These are phyloP conservation scores for Linnaemya tessellans DNA, from an alignment of 2,888 invertebrate genomes.

Conservation along the genomic window DNA sequence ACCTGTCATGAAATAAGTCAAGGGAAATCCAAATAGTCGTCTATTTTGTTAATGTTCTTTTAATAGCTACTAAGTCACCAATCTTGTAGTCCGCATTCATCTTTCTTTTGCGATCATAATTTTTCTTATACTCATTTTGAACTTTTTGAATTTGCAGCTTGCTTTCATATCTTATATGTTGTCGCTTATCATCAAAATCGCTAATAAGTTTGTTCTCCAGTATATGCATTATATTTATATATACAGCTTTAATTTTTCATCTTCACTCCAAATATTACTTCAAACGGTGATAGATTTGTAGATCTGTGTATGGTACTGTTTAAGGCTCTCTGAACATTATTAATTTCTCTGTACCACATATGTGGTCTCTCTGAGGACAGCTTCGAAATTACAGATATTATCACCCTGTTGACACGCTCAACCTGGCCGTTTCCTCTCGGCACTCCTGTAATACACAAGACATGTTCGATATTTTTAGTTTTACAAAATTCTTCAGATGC, in stretches of 20 bases:
- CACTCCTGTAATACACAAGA: constrained; percentile 47
- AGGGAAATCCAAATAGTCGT: no score
- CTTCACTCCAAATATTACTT: constrained; percentile 58
- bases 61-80: constrained; percentile 58
- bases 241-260: constrained; percentile 35
- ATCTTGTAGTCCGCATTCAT: constrained; percentile 53
- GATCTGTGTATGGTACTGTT: constrained; percentile 35
- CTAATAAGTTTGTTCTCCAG: constrained; percentile 29
- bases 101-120: constrained; percentile 64
- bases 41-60: no score
- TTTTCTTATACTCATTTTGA: constrained; percentile 48
- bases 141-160: constrained; percentile 14
- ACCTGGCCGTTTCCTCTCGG: constrained; percentile 32
- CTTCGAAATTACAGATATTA: constrained; percentile 55
- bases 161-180: constrained; percentile 41
- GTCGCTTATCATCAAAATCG: constrained; percentile 47
- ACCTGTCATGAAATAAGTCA: no score
- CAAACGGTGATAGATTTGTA: constrained; percentile 52
- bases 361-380: constrained; percentile 43
- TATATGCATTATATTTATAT: constrained; percentile 34
- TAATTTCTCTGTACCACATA: constrained; percentile 41
- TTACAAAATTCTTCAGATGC: constrained; percentile 46
- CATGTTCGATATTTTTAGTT: constrained; percentile 45
- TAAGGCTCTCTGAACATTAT: constrained; percentile 22
- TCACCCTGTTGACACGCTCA: constrained; percentile 57